Conservation (phyloP, 2,113 vertebrate genomes). For the Dryoscopus gambensis region DNA sequence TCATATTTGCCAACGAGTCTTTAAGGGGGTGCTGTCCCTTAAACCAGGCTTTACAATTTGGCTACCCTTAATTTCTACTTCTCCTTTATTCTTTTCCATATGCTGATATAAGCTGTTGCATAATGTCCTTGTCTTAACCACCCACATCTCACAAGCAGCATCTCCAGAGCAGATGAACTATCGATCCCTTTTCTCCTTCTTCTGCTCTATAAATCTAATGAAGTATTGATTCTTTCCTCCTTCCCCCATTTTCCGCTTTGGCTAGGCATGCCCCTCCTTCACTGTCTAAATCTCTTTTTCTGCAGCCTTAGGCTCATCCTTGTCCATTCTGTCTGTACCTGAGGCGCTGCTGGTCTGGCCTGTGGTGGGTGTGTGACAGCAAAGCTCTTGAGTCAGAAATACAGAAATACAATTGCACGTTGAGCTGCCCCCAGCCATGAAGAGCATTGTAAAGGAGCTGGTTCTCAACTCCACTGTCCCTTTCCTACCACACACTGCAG, state of each 20-base stretch:
- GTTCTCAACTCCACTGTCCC: background rate
- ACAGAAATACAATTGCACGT: rapidly evolving
- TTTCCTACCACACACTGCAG: background rate
- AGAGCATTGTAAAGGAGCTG: background rate
- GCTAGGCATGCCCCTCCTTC: background rate
- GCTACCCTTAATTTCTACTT: background rate
- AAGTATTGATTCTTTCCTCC: slow-evolving; percentile 18
- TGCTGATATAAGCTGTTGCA: background rate
- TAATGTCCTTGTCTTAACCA: background rate
- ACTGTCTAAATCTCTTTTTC: background rate
- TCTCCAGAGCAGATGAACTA: background rate
- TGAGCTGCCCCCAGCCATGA: background rate
- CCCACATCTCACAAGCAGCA: background rate
- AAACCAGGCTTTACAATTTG: background rate
- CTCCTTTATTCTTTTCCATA: background rate
- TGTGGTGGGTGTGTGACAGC: rapidly evolving
- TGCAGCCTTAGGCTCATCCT: background rate
- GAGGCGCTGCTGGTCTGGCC: background rate
- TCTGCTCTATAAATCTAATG: background rate
- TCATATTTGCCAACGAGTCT: background rate
- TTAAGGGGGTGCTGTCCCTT: background rate
- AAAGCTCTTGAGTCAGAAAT: background rate
- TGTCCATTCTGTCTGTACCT: background rate
- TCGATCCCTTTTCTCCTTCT: background rate
- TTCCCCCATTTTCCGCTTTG: background rate